Conservation (phyloP, 2,797 vertebrate genomes). For the Ctenosaura bakeri region DNA sequence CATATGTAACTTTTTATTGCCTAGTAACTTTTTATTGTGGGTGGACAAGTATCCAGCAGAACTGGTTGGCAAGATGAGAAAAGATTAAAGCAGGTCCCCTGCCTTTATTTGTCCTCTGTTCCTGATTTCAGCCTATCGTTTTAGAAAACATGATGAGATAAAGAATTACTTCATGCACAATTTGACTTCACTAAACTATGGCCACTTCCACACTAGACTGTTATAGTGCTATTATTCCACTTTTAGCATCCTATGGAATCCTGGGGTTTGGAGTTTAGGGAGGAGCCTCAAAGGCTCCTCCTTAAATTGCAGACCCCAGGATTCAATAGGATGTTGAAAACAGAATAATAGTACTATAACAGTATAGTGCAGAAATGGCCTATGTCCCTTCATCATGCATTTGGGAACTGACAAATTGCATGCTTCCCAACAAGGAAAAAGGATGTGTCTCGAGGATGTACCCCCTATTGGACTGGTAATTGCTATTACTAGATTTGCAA, state of each 20-base stretch:
- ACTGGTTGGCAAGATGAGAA: neutral
- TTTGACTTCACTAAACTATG: neutral
- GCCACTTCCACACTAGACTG: neutral
- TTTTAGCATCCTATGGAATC: no score
- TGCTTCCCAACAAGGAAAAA: neutral
- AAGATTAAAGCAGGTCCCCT: neutral
- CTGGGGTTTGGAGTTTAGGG: no score
- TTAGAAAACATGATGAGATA: neutral
- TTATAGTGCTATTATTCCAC: no score
- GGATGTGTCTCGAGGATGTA: neutral
- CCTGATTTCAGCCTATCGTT: neutral
- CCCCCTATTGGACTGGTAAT: no score
- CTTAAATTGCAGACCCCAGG: no score
- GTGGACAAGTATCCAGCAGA: neutral
- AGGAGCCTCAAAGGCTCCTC: no score
- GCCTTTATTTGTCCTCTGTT: neutral
- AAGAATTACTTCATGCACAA: neutral
- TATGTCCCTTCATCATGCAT: neutral
- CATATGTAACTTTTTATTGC: no score
- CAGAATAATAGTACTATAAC: no score
- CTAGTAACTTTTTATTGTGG: neutral
- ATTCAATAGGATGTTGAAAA: no score
- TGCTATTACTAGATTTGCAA: no score
- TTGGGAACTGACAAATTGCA: neutral
- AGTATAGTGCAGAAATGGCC: no score